Evolutionary conservation across 2,113 vertebrate species (phyloP).

Genomic region (Dasyornis broadbenti): DNA sequence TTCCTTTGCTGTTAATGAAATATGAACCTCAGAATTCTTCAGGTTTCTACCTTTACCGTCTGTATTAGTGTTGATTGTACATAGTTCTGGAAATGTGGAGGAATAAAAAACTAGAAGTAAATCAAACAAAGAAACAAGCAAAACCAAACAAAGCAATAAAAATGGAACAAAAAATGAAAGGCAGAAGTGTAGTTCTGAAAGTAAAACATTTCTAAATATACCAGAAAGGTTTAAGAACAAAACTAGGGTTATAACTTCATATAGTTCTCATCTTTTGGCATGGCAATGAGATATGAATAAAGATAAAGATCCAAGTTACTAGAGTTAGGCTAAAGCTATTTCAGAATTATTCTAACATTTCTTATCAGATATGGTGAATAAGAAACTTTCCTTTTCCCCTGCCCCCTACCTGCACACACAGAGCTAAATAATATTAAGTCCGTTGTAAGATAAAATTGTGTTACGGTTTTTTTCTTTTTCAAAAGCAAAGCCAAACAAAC

Average conservation of each 20-base stretch:
- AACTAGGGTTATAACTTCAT: neutral
- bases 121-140: neutral
- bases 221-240: neutral
- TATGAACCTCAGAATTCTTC: neutral
- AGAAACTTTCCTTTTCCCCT: neutral
- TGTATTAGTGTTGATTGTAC: neutral
- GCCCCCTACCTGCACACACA: fast-evolving
- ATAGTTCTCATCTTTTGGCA: neutral
- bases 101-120: neutral
- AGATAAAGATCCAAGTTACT: neutral
- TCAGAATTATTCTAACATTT: neutral
- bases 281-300: neutral
- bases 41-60: neutral
- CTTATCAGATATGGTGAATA: neutral
- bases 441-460: neutral
- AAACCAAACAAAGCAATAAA: neutral
- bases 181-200: neutral
- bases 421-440: neutral
- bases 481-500: neutral
- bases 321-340: neutral
- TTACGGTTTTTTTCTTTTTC: neutral
- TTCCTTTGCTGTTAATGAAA: neutral
- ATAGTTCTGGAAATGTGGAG: neutral
- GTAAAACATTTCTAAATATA: neutral
- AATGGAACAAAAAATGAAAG: neutral